A percentile compares a stretch with the other conserved stretches of the same genome.
phyloP scores from a whole-genome alignment of 2,888 invertebrate genomes.

The Lasius platythorax region DNA sequence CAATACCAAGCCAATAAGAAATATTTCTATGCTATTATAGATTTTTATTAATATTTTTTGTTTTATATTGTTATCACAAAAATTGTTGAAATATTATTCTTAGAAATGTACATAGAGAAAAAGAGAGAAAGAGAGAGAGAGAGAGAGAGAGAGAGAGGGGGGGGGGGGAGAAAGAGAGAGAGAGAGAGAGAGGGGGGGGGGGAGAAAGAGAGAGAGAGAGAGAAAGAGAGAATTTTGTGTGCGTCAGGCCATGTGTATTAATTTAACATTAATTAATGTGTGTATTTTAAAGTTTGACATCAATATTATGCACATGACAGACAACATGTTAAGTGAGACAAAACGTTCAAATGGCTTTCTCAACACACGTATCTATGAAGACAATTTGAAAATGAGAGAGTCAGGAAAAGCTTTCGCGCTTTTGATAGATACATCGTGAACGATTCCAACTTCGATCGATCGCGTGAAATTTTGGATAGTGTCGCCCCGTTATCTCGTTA shows the following conservation, averaged over 20 bases:
- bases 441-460: not conserved
- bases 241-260: not conserved
- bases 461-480: not conserved
- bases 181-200: no score
- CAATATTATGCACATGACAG: not conserved
- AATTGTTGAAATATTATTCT: not conserved
- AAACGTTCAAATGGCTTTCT: not conserved
- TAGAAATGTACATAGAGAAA: not conserved
- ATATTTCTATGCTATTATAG: not conserved
- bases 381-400: not conserved
- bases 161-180: no score
- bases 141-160: not conserved
- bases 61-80: not conserved
- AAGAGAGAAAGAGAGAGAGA: not conserved
- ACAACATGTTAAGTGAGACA: not conserved
- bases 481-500: not conserved
- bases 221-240: not conserved
- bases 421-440: not conserved
- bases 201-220: no score
- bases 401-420: slow-evolving; percentile 2
- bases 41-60: not conserved
- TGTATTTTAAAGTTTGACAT: not conserved
- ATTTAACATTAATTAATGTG: not conserved
- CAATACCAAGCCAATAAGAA: not conserved
- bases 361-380: not conserved